phyloP scores from a whole-genome alignment of 1,140 invertebrate species.

The Steinernema khuongi region DNA sequence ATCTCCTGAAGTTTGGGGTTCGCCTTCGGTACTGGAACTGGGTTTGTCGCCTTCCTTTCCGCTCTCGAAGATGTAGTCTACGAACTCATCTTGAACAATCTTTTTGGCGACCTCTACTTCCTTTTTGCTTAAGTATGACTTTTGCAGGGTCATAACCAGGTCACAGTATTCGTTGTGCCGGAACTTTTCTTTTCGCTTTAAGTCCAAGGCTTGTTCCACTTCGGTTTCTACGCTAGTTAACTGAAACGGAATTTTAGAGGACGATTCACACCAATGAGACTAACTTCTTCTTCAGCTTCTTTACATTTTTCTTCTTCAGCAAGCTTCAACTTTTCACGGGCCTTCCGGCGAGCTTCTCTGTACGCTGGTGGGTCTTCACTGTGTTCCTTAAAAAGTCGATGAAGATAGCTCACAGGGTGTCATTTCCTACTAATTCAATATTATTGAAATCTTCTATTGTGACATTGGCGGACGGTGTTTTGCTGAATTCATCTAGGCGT shows the following conservation, averaged over 20 bases:
- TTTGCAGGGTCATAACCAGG: slow-evolving; percentile 18
- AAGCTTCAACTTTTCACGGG: slow-evolving; percentile 30
- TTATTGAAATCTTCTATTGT: slow-evolving; percentile 95
- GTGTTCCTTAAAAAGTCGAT: slow-evolving; percentile 42
- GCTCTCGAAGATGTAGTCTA: slow-evolving; percentile 1
- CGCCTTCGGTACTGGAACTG: slow-evolving; percentile 15
- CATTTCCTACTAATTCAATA: slow-evolving; percentile 75
- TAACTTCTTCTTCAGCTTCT: slow-evolving; percentile 42
- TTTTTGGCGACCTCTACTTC: slow-evolving; percentile 20
- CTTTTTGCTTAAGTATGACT: not conserved
- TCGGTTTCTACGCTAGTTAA: slow-evolving; percentile 43
- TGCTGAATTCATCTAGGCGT: slow-evolving; percentile 85
- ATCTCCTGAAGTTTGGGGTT: slow-evolving; percentile 29
- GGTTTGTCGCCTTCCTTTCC: slow-evolving; percentile 16
- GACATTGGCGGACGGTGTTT: slow-evolving; percentile 80
- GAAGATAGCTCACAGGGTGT: slow-evolving; percentile 4
- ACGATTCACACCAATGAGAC: slow-evolving; percentile 17
- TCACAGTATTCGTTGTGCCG: slow-evolving; percentile 49
- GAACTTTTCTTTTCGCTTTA: slow-evolving; percentile 42
- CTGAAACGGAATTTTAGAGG: slow-evolving; percentile 35
- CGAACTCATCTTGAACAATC: not conserved
- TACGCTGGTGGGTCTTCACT: slow-evolving; percentile 55
- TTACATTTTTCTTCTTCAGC: slow-evolving; percentile 49
- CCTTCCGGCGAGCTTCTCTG: slow-evolving; percentile 42
- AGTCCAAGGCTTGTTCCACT: slow-evolving; percentile 48